A percentile compares a stretch with the other conserved stretches of the same genome.
Conservation (phyloP, 2,888 invertebrate species). For the Megamerina dolium region DNA sequence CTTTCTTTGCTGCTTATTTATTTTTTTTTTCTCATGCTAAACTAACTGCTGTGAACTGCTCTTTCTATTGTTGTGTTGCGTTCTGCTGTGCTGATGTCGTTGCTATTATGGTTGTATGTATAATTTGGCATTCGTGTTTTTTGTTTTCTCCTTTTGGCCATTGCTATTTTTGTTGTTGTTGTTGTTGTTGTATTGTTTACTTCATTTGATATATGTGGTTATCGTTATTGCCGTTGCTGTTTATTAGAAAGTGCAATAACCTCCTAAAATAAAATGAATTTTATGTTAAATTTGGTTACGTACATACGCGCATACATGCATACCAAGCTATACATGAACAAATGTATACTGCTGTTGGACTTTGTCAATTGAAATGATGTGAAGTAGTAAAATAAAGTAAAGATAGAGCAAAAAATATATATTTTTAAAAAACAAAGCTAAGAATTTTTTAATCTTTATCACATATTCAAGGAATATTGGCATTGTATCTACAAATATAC, state of each 20-base stretch:
- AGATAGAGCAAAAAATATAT: no score
- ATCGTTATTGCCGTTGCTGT: background rate
- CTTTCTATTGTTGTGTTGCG: conserved; percentile 1
- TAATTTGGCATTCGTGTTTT: conserved; percentile 6
- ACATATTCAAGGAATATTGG: no score
- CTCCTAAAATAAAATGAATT: conserved; percentile 22
- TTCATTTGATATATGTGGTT: no score
- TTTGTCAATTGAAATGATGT: no score
- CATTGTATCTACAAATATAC: no score
- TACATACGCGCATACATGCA: no score
- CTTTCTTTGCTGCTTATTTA: conserved; percentile 6
- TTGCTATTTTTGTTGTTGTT: conserved; percentile 4
- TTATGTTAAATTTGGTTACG: no score
- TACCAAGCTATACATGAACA: no score
- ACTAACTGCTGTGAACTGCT: background rate
- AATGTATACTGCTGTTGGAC: no score
- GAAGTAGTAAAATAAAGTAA: no score
- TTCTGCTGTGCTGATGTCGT: conserved; percentile 19
- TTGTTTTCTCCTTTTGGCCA: conserved; percentile 6
- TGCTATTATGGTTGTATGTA: conserved; percentile 7
- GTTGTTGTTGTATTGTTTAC: background rate
- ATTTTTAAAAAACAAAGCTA: no score
- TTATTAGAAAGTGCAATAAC: conserved; percentile 37
- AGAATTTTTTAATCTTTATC: no score
- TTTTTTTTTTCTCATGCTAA: background rate